These are phyloP conservation scores for Grallaria varia DNA, from an alignment of 2,113 vertebrate genomes.

Conservation along the genomic window DNA sequence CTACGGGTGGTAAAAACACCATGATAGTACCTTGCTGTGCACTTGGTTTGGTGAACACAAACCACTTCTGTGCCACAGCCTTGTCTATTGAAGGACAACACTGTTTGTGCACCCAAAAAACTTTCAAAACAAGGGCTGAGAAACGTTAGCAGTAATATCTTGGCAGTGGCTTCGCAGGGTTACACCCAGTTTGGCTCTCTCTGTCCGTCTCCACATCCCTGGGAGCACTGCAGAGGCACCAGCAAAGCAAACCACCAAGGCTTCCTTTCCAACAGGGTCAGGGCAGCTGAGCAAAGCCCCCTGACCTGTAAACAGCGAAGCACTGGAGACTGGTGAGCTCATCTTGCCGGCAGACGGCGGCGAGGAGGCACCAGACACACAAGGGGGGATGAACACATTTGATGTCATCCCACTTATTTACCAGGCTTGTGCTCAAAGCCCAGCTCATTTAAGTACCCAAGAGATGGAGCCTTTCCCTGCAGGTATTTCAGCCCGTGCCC, in stretches of 20 bases:
- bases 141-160: background rate
- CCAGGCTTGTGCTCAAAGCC: background rate
- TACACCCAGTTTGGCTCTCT: constrained; percentile 22
- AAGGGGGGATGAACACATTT: background rate
- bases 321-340: background rate
- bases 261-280: background rate
- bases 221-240: background rate
- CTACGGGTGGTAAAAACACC: background rate
- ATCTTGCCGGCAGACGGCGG: background rate
- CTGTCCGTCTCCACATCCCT: background rate
- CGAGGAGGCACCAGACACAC: background rate
- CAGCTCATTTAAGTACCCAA: background rate
- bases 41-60: background rate
- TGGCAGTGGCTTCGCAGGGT: background rate
- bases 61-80: background rate
- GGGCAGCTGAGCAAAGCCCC: background rate
- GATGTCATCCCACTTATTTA: background rate
- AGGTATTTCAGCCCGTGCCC: background rate
- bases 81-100: background rate
- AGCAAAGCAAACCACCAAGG: background rate
- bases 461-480: background rate
- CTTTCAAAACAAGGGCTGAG: background rate
- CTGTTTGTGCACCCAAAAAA: background rate
- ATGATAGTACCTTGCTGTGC: background rate
- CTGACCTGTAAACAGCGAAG: constrained; percentile 1